Percentiles rank a stretch among this genome's conserved stretches.
phyloP scores from a whole-genome alignment of 1,140 invertebrate genomes.

The Glossosoma conforme region DNA sequence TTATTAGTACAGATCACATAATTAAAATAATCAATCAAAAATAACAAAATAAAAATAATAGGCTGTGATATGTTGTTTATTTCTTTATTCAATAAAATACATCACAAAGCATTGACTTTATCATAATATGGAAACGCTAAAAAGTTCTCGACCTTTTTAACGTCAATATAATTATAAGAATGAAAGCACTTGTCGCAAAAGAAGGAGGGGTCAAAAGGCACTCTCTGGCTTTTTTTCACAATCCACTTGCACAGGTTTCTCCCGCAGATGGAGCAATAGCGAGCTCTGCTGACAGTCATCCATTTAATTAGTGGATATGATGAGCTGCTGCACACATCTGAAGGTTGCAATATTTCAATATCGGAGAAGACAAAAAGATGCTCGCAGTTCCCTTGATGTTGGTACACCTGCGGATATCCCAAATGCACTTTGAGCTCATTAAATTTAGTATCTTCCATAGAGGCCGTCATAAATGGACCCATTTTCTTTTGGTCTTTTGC shows the following conservation, averaged over 20 bases:
- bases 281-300: constrained; percentile 39
- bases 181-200: constrained; percentile 62
- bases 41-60: too few species aligned
- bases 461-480: constrained; percentile 50
- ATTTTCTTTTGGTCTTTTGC: constrained; percentile 45
- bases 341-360: constrained; percentile 50
- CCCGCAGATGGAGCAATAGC: constrained; percentile 53
- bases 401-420: constrained; percentile 75
- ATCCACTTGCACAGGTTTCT: constrained; percentile 53
- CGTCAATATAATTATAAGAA: constrained; percentile 59
- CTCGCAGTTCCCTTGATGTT: constrained; percentile 86
- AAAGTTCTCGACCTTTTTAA: constrained; percentile 54
- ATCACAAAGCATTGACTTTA: constrained; percentile 2
- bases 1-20: too few species aligned
- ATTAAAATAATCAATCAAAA: too few species aligned
- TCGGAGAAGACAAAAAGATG: constrained; percentile 78
- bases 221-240: constrained; percentile 50
- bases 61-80: too few species aligned
- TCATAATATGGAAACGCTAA: constrained; percentile 45
- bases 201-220: constrained; percentile 62
- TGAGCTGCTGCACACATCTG: constrained; percentile 43
- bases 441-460: constrained; percentile 60
- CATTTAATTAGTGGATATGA: constrained; percentile 52
- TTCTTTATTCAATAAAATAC: too few species aligned
- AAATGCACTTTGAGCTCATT: constrained; percentile 60